Conservation (phyloP, 2,888 invertebrate species). For the Biston stratarius region DNA sequence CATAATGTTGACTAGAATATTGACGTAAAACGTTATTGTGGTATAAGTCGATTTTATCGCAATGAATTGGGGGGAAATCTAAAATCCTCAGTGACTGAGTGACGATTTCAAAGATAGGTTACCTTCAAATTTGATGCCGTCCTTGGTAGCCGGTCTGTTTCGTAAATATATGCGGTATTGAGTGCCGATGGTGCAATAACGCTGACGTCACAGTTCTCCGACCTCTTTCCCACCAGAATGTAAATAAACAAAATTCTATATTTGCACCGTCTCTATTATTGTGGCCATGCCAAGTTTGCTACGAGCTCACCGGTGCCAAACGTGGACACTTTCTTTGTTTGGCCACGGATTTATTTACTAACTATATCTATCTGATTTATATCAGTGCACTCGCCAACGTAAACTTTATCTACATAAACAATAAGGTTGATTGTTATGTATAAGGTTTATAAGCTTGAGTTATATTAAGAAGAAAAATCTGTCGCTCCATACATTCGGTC, state of each 20-base stretch:
- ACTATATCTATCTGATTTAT: neutral
- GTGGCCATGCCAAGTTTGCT: constrained; percentile 50
- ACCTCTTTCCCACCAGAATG: constrained; percentile 40
- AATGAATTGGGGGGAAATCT: too few species aligned
- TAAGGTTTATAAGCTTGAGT: too few species aligned
- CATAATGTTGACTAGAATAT: too few species aligned
- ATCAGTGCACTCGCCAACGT: neutral
- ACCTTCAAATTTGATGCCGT: too few species aligned
- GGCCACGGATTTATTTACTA: constrained; percentile 8
- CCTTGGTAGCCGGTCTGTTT: neutral
- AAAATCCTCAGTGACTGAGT: too few species aligned
- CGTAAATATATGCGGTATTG: neutral
- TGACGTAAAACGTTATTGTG: too few species aligned
- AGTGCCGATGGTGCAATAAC: constrained; percentile 7
- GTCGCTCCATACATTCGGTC: too few species aligned
- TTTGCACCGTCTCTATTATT: constrained; percentile 42
- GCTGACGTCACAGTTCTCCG: constrained; percentile 18
- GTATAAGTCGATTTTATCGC: too few species aligned
- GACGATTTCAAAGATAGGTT: too few species aligned
- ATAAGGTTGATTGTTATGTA: too few species aligned
- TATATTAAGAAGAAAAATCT: too few species aligned
- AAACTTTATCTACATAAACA: too few species aligned
- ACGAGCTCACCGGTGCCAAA: constrained; percentile 50
- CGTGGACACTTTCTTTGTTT: constrained; percentile 41
- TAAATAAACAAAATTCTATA: constrained; percentile 47